Evolutionary conservation across 2,797 vertebrate genomes (phyloP).

Genomic region (Crocodylus rhombifer): DNA sequence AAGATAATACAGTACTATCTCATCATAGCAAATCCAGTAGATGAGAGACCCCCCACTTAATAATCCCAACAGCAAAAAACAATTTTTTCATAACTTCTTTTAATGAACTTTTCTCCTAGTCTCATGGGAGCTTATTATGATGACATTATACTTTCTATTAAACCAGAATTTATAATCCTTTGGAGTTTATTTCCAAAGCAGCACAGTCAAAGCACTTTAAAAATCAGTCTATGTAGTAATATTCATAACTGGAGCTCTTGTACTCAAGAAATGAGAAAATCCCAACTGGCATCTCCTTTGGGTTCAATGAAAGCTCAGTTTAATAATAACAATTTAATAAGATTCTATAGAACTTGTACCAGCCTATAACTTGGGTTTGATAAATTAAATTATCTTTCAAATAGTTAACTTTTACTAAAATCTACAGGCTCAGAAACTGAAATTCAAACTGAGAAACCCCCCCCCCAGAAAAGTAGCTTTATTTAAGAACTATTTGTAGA

Average conservation of each 20-base stretch:
- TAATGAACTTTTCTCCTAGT: no score
- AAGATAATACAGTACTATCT: no score
- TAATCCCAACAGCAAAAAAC: no score
- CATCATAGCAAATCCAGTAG: no score
- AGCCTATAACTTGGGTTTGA: not conserved
- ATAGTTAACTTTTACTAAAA: not conserved
- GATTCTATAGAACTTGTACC: not conserved
- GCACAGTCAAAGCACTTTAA: not conserved
- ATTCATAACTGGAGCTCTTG: not conserved
- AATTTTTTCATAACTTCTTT: no score
- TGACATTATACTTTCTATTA: no score
- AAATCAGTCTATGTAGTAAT: not conserved
- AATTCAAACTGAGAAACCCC: not conserved
- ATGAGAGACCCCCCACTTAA: no score
- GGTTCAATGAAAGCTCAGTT: no score
- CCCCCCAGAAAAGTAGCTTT: not conserved
- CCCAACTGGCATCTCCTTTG: no score
- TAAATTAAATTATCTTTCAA: not conserved
- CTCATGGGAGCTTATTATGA: no score
- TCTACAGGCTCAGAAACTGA: not conserved
- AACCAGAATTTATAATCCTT: constrained; percentile 2
- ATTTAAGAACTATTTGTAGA: not conserved
- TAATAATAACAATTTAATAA: not conserved
- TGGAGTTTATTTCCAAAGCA: not conserved
- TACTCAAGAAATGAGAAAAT: not conserved